A percentile compares a stretch with the other conserved stretches of the same genome.
These are phyloP conservation scores for Eciton burchellii DNA, from an alignment of 1,140 invertebrate species.

Conservation along the genomic window DNA sequence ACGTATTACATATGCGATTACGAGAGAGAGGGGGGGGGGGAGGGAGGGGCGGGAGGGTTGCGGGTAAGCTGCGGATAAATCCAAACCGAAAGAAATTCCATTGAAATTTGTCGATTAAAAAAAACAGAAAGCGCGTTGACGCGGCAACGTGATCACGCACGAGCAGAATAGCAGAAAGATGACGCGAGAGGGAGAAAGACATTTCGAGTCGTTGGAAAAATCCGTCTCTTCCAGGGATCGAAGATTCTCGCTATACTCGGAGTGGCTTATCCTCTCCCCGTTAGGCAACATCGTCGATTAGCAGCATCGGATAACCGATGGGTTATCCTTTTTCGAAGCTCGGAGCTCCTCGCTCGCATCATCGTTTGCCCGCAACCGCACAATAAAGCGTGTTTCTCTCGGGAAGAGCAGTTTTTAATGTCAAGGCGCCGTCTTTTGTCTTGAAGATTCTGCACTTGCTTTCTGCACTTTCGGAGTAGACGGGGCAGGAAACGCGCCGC, in stretches of 20 bases:
- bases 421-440: conserved; percentile 65
- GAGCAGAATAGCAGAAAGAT: conserved; percentile 13
- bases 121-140: neutral
- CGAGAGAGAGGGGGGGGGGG: conserved; percentile 7
- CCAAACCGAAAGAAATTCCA: conserved; percentile 10
- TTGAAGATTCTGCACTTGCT: conserved; percentile 44
- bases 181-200: neutral
- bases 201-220: neutral
- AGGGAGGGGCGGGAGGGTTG: too few species aligned
- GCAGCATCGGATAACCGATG: conserved; percentile 54
- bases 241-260: conserved; percentile 9
- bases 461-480: conserved; percentile 37
- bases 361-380: neutral
- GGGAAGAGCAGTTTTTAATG: conserved; percentile 73
- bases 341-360: conserved; percentile 11
- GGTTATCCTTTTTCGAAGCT: conserved; percentile 33
- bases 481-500: conserved; percentile 32
- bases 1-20: conserved; percentile 35
- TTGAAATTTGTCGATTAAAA: too few species aligned
- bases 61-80: neutral
- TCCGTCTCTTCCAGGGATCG: conserved; percentile 12
- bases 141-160: conserved; percentile 1
- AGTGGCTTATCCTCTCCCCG: conserved; percentile 10
- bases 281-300: conserved; percentile 36
- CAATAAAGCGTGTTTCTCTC: conserved; percentile 45